These are phyloP conservation scores for Anorthoa munda DNA, from an alignment of 2,888 invertebrate species.

Conservation along the genomic window DNA sequence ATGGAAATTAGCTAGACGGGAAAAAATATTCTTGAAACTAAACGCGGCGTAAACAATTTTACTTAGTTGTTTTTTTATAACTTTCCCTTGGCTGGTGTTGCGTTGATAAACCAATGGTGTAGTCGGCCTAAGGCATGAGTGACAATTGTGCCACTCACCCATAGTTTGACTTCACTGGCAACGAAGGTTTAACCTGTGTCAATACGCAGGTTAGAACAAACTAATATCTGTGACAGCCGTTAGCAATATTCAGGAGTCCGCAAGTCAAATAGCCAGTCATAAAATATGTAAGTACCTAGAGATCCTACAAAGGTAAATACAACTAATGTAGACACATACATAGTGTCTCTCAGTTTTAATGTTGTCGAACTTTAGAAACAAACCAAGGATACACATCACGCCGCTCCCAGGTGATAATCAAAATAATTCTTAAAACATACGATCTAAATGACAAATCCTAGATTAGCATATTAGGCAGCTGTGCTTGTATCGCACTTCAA, in stretches of 20 bases:
- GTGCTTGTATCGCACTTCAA: constrained; percentile 29
- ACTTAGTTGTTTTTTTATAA: neutral
- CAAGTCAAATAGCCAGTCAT: neutral
- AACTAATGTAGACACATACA: neutral
- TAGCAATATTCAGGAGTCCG: neutral
- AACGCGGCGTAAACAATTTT: constrained; percentile 25
- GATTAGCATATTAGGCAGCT: constrained; percentile 59
- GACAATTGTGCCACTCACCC: neutral
- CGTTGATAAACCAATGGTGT: neutral
- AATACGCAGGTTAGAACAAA: neutral
- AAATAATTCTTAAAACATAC: constrained; percentile 30
- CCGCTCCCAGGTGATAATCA: constrained; percentile 47
- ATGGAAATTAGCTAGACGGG: constrained; percentile 38
- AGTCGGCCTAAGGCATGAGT: neutral
- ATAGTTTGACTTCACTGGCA: too few species aligned
- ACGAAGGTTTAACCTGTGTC: neutral
- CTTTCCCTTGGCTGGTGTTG: neutral
- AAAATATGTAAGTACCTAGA: neutral
- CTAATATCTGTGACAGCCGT: neutral
- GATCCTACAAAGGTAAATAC: neutral
- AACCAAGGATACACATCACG: constrained; percentile 26
- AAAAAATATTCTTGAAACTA: constrained; percentile 34
- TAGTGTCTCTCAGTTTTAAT: neutral
- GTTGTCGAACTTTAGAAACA: constrained; percentile 24
- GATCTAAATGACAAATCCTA: constrained; percentile 50